phyloP scores from a whole-genome alignment of 2,888 invertebrate species.

The Myathropa florea region DNA sequence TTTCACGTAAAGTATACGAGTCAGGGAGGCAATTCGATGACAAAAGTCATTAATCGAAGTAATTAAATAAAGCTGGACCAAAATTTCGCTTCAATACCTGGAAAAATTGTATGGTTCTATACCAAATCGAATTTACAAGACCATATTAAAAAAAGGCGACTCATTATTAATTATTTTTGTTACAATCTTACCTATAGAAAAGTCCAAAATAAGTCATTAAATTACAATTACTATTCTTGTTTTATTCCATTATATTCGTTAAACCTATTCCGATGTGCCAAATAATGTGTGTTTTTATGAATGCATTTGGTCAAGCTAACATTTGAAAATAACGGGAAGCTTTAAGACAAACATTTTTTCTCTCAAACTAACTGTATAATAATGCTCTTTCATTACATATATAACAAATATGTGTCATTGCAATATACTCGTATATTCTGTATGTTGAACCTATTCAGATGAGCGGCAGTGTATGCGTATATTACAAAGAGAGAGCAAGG shows the following conservation, averaged over 20 bases:
- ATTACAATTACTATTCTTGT: background rate
- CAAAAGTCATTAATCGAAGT: background rate
- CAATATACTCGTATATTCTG: no score
- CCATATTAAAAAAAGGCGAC: background rate
- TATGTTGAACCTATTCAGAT: conserved; percentile 30
- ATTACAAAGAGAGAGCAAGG: no score
- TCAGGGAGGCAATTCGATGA: background rate
- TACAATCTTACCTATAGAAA: background rate
- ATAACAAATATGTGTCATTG: no score
- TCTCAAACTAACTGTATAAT: no score
- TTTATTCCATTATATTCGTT: background rate
- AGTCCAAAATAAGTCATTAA: background rate
- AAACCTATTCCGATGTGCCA: background rate
- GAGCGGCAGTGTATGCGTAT: conserved; percentile 32
- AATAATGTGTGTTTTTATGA: background rate
- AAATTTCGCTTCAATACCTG: background rate
- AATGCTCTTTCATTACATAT: no score
- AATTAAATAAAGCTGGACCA: background rate
- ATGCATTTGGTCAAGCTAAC: background rate
- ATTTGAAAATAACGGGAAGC: no score
- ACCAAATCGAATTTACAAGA: background rate
- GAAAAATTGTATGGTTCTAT: background rate
- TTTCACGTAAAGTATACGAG: background rate
- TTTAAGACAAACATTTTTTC: no score
- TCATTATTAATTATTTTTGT: background rate